Evolutionary conservation across 2,888 invertebrate species (phyloP), one percentile per base, ranked within the genome.

Genomic region (Amblyteles armatorius): DNA sequence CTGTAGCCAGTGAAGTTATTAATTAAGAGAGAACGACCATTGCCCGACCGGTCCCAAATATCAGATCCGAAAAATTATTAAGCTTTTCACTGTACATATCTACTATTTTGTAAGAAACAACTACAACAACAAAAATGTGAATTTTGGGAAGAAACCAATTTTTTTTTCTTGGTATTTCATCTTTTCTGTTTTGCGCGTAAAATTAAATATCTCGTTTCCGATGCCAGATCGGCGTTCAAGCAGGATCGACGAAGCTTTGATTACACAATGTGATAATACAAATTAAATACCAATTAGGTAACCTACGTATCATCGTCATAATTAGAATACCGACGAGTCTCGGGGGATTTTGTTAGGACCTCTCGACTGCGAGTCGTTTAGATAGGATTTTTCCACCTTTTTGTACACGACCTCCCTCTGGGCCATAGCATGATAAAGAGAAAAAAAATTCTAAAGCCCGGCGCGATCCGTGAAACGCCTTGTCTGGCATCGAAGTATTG

Each of bases 1-100:
- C 90, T 90, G 90, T 91, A 92, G 92, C 92, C 92, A 92, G 92
- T 91, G 90, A 91, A 90, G 89, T 90, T 90, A 90, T 90, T 89
- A 88, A 88, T 90, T 90, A 90, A 89, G 90, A n/a, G 44, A 48
- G 63, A 77, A 67, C 71, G 60, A 80, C 73, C 52, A 68, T 83
- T 86, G 88, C 87, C 90, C 90, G 88, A 86, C 87, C 89, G 89
- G 89, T 91, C 91, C 91, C 90, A 90, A 89, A 83, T 69, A 55
- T 60, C n/a, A 71, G 16, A 81, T 72, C 50, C 72, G 79, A 79
- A 78, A 44, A 19, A n/a, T 79, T 80, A 76, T 87, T 86, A 88
- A 89, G 88, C 79, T 90, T 89, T 90, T 90, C 89, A 89, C 88
- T 91, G 91, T 90, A 90, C 90, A 91, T 91, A 90, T 90, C 90